A percentile compares a stretch with the other conserved stretches of the same genome.
These are phyloP conservation scores for Eubasilissa splendida DNA, from an alignment of 2,888 invertebrate species.

Conservation along the genomic window DNA sequence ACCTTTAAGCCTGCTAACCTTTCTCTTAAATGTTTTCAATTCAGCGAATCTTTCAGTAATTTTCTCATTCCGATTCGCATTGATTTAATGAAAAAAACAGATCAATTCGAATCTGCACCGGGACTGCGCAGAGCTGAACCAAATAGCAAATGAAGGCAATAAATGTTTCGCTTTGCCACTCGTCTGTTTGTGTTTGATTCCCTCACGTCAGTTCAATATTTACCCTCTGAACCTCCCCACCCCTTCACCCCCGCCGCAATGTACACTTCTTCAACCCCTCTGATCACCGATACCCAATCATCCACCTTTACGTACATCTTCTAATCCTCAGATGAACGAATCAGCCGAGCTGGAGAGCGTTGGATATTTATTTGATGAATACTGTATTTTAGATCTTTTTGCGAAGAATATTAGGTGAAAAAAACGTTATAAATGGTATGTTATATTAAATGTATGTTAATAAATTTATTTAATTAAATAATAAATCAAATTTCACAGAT, in stretches of 20 bases:
- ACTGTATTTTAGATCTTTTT: no score
- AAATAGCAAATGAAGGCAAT: conserved; percentile 56
- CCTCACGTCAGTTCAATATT: conserved; percentile 55
- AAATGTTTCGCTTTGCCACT: conserved; percentile 56
- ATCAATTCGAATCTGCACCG: conserved; percentile 20
- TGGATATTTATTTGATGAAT: no score
- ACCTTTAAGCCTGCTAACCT: no score
- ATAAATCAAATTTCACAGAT: no score
- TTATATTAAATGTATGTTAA: no score
- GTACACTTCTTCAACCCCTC: background rate
- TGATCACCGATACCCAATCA: conserved; percentile 5
- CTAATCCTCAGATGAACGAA: conserved; percentile 6
- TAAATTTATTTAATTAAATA: no score
- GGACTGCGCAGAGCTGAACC: conserved; percentile 28
- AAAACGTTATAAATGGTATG: no score
- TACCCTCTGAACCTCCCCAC: conserved; percentile 35
- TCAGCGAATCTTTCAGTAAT: no score
- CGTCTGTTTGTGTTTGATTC: conserved; percentile 56
- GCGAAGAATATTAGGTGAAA: no score
- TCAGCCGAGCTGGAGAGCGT: conserved; percentile 3
- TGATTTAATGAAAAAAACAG: conserved; percentile 13
- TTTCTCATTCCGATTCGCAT: background rate
- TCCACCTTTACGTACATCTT: background rate
- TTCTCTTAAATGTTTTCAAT: no score
- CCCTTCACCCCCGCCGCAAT: conserved; percentile 8